phyloP scores from a whole-genome alignment of 2,888 invertebrate species.

The Ryuthela nishihirai region DNA sequence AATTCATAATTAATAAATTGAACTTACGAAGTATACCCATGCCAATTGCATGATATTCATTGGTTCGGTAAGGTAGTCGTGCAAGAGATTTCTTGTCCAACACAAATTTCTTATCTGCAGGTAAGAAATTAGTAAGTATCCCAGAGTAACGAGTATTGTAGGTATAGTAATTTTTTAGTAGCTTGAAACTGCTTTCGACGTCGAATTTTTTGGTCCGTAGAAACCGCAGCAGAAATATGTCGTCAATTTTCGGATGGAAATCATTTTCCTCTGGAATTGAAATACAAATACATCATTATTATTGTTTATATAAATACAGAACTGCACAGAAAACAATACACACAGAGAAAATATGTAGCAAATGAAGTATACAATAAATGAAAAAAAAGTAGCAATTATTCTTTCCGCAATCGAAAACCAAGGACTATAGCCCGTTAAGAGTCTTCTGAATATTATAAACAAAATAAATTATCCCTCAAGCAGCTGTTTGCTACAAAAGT shows the following conservation, averaged over 20 bases:
- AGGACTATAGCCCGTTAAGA: no score
- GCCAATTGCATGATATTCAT: neutral
- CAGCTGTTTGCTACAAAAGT: no score
- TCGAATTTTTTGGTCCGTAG: constrained; percentile 17
- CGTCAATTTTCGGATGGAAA: constrained; percentile 7
- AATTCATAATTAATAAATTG: no score
- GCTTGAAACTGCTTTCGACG: constrained; percentile 1
- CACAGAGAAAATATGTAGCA: no score
- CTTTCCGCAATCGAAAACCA: no score
- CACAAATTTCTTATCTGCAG: neutral
- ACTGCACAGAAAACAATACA: no score
- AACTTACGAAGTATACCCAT: constrained; percentile 1
- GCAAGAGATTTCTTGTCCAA: constrained; percentile 8
- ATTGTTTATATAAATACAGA: no score
- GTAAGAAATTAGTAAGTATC: constrained; percentile 9
- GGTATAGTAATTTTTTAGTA: constrained; percentile 6
- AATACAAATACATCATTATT: no score
- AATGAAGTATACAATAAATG: no score
- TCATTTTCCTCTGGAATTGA: constrained; percentile 10
- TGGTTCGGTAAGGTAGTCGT: neutral
- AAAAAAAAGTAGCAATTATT: no score
- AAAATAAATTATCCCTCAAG: no score
- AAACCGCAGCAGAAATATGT: constrained; percentile 11
- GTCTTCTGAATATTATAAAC: no score
- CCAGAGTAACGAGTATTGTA: constrained; percentile 13